Evolutionary conservation across 2,888 invertebrate genomes (phyloP).

Genomic region (Antheraea assamensis): DNA sequence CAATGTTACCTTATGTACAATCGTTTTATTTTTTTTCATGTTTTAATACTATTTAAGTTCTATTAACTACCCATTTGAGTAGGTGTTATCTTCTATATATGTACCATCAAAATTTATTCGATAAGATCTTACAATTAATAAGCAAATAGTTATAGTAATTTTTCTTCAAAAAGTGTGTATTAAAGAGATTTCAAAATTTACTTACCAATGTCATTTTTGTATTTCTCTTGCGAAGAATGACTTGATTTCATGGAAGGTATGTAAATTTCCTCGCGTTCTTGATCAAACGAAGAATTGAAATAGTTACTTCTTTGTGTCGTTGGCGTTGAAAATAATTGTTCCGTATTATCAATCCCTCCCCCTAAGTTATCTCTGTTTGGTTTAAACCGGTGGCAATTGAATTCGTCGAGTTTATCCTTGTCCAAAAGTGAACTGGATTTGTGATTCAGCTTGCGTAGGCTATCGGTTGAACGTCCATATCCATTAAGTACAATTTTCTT

Average conservation of each 20-base stretch:
- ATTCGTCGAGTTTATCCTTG: conserved; percentile 15
- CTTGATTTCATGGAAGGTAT: conserved; percentile 36
- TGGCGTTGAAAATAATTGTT: conserved; percentile 42
- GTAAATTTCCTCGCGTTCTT: conserved; percentile 40
- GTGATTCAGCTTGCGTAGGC: conserved; percentile 29
- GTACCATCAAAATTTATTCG: not conserved
- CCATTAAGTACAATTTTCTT: conserved; percentile 74
- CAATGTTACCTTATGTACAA: too few relatives aligned
- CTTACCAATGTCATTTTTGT: conserved; percentile 36
- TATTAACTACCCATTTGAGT: too few relatives aligned
- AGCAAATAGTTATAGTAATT: not conserved
- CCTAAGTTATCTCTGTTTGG: not conserved
- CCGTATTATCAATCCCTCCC: conserved; percentile 10
- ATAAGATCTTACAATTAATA: not conserved
- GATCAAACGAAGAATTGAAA: conserved; percentile 42
- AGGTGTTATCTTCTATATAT: not conserved
- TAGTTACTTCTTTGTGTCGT: conserved; percentile 43
- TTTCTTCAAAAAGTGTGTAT: not conserved
- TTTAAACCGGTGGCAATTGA: conserved; percentile 10
- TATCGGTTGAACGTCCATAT: conserved; percentile 43
- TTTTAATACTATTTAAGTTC: too few relatives aligned
- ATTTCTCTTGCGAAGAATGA: conserved; percentile 38
- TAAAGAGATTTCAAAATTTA: conserved; percentile 13
- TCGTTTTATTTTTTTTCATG: too few relatives aligned
- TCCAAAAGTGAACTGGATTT: conserved; percentile 23